Evolutionary conservation across 2,113 vertebrate genomes (phyloP).

Genomic region (Parotia lawesii): DNA sequence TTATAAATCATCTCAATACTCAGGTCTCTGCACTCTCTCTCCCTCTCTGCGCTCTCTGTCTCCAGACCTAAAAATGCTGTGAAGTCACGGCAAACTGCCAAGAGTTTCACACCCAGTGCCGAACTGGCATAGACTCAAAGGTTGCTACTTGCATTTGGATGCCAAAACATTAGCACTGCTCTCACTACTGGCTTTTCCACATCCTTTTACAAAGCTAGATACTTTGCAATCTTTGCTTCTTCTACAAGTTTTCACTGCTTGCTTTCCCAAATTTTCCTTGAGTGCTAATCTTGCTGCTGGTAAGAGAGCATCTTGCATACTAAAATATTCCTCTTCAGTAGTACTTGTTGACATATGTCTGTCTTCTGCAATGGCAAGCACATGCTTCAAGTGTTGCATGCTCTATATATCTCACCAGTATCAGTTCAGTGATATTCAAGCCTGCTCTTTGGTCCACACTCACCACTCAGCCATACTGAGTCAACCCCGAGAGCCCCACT

Average conservation of each 20-base stretch:
- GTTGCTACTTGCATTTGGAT: background rate
- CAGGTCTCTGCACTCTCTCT: background rate
- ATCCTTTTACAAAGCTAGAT: background rate
- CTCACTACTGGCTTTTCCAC: background rate
- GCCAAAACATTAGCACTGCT: background rate
- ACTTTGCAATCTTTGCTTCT: background rate
- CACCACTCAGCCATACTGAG: background rate
- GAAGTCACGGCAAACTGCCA: conserved; percentile 10
- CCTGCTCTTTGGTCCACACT: background rate
- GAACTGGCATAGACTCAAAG: conserved; percentile 33
- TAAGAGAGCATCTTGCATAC: background rate
- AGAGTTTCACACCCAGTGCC: conserved; percentile 1
- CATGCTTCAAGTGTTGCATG: background rate
- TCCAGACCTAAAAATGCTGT: background rate
- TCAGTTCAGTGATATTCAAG: background rate
- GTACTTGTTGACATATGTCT: background rate
- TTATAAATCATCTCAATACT: background rate
- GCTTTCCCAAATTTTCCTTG: background rate
- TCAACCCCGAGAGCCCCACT: background rate
- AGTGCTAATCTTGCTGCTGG: background rate
- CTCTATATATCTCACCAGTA: background rate
- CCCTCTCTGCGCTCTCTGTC: background rate
- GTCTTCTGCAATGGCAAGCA: background rate
- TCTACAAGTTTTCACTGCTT: background rate
- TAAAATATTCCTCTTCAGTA: background rate